A percentile compares a stretch with the other conserved stretches of the same genome.
These are phyloP conservation scores for Ephestia elutella DNA, from an alignment of 1,140 invertebrate species.

Conservation along the genomic window DNA sequence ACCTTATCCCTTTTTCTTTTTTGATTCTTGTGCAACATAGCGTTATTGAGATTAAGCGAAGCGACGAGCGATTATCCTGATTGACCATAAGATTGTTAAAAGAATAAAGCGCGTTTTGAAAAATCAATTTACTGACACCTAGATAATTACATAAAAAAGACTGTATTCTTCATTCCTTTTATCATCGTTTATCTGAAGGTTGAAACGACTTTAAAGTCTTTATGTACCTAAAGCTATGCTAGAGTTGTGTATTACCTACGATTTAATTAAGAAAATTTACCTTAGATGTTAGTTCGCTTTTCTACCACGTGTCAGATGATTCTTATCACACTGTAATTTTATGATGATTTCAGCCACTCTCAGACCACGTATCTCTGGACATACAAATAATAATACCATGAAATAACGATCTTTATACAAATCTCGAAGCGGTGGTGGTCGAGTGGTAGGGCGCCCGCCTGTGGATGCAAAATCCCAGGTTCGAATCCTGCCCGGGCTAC, in stretches of 20 bases:
- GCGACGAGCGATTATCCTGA: background rate
- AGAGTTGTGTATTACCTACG: background rate
- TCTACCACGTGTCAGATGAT: no score
- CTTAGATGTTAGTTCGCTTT: no score
- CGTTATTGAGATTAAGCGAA: background rate
- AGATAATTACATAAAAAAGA: background rate
- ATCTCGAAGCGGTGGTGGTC: no score
- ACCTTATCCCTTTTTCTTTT: background rate
- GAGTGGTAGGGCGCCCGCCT: no score
- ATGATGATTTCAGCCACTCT: no score
- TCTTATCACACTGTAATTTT: no score
- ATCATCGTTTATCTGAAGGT: background rate
- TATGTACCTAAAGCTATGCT: background rate
- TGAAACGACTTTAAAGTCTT: background rate
- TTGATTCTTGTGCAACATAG: background rate
- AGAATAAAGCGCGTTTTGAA: background rate
- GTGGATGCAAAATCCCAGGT: no score
- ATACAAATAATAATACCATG: no score
- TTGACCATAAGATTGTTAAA: background rate
- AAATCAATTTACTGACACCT: slow-evolving; percentile 3
- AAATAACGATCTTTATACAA: no score
- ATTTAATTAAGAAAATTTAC: background rate
- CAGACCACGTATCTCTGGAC: no score
- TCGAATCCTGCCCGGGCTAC: no score
- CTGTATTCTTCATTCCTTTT: background rate